Evolutionary conservation across 2,797 vertebrate genomes (phyloP).

Genomic region (Sebastes taczanowskii): DNA sequence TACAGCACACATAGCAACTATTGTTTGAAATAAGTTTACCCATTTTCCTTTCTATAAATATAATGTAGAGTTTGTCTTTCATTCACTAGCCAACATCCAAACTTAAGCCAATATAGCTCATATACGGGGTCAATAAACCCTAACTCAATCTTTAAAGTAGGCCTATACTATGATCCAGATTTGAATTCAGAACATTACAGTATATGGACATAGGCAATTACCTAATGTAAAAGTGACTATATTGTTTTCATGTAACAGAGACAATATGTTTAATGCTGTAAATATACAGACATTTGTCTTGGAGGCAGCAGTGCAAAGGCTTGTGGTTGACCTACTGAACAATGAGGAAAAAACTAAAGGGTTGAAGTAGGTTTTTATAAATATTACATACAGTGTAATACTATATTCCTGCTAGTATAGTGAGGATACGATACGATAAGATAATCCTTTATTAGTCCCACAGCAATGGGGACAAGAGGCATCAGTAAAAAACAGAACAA

Average conservation of each 20-base stretch:
- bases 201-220: not conserved
- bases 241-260: not conserved
- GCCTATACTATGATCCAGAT: not conserved
- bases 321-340: not conserved
- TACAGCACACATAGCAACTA: no score
- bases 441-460: no score
- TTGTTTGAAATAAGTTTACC: not conserved
- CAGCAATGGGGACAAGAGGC: no score
- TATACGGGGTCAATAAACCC: not conserved
- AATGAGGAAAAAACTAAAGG: not conserved
- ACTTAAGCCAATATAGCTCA: not conserved
- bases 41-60: no score
- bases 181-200: not conserved
- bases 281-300: not conserved
- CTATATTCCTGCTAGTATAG: not conserved
- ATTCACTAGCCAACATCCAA: not conserved
- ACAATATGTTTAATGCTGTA: not conserved
- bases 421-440: no score
- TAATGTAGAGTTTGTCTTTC: not conserved
- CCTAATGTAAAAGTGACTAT: not conserved
- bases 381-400: not conserved
- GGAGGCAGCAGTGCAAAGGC: not conserved
- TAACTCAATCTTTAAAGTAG: not conserved
- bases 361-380: not conserved
- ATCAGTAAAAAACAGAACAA: no score